These are phyloP conservation scores for Montifringilla adamsi DNA, from an alignment of 2,113 vertebrate genomes.

Conservation along the genomic window DNA sequence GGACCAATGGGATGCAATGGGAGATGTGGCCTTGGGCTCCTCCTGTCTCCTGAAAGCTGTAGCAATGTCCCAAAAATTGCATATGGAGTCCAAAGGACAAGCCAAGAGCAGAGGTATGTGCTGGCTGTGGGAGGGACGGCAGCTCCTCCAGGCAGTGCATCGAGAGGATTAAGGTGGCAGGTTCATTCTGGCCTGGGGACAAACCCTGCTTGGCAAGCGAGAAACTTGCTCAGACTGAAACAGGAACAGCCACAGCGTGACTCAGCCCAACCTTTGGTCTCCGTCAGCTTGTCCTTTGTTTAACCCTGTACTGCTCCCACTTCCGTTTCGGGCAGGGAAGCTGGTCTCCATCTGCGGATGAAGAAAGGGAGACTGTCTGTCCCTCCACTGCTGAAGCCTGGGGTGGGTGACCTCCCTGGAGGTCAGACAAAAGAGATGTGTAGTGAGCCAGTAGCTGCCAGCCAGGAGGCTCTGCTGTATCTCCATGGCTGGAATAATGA, in stretches of 20 bases:
- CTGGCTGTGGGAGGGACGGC: background rate
- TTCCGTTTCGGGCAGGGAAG: background rate
- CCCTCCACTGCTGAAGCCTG: background rate
- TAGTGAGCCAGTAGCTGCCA: background rate
- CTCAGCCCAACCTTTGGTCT: conserved; percentile 37
- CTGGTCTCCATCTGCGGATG: background rate
- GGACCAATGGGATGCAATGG: background rate
- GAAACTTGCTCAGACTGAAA: conserved; percentile 37
- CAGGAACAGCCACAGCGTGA: background rate
- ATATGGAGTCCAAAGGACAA: background rate
- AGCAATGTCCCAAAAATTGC: background rate
- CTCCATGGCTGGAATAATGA: background rate
- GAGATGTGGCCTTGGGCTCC: rapidly evolving
- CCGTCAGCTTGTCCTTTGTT: background rate
- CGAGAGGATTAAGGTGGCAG: rapidly evolving
- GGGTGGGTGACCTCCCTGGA: rapidly evolving
- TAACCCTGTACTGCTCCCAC: background rate
- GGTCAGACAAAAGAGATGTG: background rate
- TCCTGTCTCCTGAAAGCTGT: background rate
- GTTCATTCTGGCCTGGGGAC: background rate
- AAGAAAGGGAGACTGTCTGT: background rate
- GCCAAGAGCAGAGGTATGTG: background rate
- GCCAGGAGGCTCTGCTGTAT: background rate
- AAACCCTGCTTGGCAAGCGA: background rate
- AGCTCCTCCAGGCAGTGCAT: background rate